These are phyloP conservation scores for Heliconius aoede DNA, from an alignment of 2,888 invertebrate genomes.

Conservation along the genomic window DNA sequence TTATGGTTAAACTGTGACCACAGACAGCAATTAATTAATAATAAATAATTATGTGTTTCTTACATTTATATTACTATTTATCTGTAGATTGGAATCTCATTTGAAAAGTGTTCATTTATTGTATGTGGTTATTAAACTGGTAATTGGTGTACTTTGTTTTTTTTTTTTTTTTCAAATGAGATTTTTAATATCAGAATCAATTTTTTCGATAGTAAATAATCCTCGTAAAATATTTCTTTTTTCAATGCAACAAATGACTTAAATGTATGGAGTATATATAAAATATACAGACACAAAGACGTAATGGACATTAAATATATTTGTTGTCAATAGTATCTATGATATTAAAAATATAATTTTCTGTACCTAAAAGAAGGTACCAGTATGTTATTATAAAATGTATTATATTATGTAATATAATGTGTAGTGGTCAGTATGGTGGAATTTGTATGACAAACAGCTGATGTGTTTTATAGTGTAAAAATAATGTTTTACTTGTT, in stretches of 20 bases:
- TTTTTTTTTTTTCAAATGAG: neutral
- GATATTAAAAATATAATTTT: constrained; percentile 11
- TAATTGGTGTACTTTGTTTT: neutral
- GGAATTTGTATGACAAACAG: constrained; percentile 1
- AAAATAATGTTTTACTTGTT: constrained; percentile 24
- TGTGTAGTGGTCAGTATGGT: constrained; percentile 20
- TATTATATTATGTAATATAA: constrained; percentile 38
- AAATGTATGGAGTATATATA: neutral
- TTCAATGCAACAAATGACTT: neutral
- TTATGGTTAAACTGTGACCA: neutral
- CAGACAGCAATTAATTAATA: neutral
- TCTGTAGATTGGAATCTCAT: neutral
- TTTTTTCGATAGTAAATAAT: neutral
- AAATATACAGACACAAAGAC: neutral
- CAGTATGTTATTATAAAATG: constrained; percentile 19
- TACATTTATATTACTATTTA: neutral
- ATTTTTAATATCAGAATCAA: neutral
- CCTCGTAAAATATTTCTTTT: neutral
- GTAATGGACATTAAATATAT: neutral
- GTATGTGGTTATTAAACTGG: neutral
- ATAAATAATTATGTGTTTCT: neutral
- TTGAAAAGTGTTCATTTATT: constrained; percentile 6
- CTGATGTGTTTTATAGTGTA: constrained; percentile 24
- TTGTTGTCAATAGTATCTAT: neutral
- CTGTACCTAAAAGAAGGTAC: constrained; percentile 8